phyloP scores from a whole-genome alignment of 2,888 invertebrate genomes.

The Lasioglossum marginatum region DNA sequence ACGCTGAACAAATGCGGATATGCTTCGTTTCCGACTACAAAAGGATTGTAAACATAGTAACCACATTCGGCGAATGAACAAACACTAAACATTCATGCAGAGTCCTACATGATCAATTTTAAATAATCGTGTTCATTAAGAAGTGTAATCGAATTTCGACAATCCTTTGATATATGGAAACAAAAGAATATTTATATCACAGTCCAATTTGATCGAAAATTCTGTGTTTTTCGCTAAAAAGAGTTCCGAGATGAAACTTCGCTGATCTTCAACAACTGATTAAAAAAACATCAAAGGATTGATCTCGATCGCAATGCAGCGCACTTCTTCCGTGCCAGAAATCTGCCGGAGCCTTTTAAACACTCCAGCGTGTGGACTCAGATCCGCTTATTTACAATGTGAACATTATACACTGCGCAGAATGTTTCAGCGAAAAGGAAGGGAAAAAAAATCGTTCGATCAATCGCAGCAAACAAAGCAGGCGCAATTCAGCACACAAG shows the following conservation, averaged over 20 bases:
- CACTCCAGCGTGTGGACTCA: not conserved
- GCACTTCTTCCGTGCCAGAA: conserved; percentile 12
- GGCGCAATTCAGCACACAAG: conserved; percentile 6
- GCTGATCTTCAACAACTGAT: not conserved
- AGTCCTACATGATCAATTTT: not conserved
- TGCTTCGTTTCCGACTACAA: not conserved
- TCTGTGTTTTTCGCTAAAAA: not conserved
- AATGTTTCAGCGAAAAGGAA: not conserved
- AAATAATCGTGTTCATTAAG: not conserved
- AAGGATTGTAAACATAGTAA: not conserved
- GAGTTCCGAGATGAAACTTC: not conserved
- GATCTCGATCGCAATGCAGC: not conserved
- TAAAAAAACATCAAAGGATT: not conserved
- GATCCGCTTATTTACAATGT: conserved; percentile 14
- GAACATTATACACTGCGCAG: not conserved
- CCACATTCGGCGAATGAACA: not conserved
- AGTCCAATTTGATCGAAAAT: not conserved
- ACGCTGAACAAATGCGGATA: not conserved
- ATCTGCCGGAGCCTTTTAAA: not conserved
- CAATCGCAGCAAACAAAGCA: conserved; percentile 22
- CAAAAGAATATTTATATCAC: not conserved
- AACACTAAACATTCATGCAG: too few relatives aligned
- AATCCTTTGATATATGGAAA: not conserved
- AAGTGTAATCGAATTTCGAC: not conserved
- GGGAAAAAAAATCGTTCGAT: conserved; percentile 26